These are phyloP conservation scores for Dasyornis broadbenti DNA, from an alignment of 2,113 vertebrate species.

Conservation along the genomic window DNA sequence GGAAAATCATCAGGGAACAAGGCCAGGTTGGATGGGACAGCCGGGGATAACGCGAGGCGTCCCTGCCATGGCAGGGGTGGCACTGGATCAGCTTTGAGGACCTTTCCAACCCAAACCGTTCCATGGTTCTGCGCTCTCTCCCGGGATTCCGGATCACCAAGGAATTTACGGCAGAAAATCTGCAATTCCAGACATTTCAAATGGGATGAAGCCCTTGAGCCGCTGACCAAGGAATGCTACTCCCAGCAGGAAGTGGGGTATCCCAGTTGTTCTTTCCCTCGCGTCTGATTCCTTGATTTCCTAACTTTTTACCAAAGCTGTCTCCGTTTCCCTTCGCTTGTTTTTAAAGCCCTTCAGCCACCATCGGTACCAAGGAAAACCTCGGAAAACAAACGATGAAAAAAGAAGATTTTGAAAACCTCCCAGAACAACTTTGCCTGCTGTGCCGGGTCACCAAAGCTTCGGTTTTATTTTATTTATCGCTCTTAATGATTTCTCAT, in stretches of 20 bases:
- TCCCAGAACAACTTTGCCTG: not conserved
- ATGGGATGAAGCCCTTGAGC: not conserved
- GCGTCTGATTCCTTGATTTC: not conserved
- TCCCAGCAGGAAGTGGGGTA: not conserved
- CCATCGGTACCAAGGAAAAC: not conserved
- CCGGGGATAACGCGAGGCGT: not conserved
- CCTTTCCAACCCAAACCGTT: not conserved
- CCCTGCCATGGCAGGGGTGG: not conserved
- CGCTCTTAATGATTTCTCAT: not conserved
- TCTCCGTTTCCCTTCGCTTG: not conserved
- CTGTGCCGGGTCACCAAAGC: not conserved
- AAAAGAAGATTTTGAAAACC: not conserved
- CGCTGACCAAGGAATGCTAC: not conserved
- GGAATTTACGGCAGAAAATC: not conserved
- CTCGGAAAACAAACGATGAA: not conserved
- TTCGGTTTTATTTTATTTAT: not conserved
- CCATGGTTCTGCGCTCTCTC: not conserved
- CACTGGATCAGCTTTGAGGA: not conserved
- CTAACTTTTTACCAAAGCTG: not conserved
- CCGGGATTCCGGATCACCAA: not conserved
- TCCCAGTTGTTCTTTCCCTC: not conserved
- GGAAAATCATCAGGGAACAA: accelerated
- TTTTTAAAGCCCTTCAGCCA: not conserved
- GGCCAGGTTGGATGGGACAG: not conserved
- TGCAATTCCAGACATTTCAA: not conserved